Conservation (phyloP, 2,797 vertebrate species). For the Yasuhikotakia modesta region DNA sequence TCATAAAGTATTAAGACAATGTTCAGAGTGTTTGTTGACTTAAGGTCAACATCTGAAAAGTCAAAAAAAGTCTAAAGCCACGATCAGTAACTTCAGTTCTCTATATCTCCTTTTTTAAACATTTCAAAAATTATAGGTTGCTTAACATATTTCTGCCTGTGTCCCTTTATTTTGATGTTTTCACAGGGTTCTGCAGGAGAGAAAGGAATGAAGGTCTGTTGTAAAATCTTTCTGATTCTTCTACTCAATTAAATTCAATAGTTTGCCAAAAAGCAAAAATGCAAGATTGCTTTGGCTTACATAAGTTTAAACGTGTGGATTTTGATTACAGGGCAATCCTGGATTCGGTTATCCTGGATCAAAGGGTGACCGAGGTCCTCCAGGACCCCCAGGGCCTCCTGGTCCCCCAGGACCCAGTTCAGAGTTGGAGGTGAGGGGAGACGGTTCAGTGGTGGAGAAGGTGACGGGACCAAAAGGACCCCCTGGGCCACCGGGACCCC, state of each 20-base stretch:
- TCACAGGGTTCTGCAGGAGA: constrained; percentile 84
- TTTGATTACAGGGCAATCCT: constrained; percentile 77
- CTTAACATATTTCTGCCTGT: neutral
- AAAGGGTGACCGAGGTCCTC: constrained; percentile 82
- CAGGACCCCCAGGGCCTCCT: constrained; percentile 71
- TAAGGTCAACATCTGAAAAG: no score
- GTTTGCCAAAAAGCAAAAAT: neutral
- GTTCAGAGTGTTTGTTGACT: no score
- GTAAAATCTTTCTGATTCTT: neutral
- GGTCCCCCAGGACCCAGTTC: constrained; percentile 73
- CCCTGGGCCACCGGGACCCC: constrained; percentile 73
- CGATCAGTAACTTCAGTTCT: no score
- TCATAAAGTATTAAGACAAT: neutral
- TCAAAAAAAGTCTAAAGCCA: no score
- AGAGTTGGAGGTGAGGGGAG: constrained; percentile 51
- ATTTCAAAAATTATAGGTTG: neutral
- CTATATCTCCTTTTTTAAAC: no score
- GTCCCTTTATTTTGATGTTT: constrained; percentile 38
- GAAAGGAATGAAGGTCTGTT: constrained; percentile 79
- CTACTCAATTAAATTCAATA: neutral
- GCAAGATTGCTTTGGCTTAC: neutral
- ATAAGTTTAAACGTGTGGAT: neutral
- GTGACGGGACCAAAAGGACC: constrained; percentile 75
- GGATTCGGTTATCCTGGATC: constrained; percentile 85
- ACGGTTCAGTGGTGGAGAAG: constrained; percentile 67